A percentile compares a stretch with the other conserved stretches of the same genome.
Evolutionary conservation across 2,888 invertebrate genomes (phyloP).

Genomic region (Aphelenchoides bicaudatus): DNA sequence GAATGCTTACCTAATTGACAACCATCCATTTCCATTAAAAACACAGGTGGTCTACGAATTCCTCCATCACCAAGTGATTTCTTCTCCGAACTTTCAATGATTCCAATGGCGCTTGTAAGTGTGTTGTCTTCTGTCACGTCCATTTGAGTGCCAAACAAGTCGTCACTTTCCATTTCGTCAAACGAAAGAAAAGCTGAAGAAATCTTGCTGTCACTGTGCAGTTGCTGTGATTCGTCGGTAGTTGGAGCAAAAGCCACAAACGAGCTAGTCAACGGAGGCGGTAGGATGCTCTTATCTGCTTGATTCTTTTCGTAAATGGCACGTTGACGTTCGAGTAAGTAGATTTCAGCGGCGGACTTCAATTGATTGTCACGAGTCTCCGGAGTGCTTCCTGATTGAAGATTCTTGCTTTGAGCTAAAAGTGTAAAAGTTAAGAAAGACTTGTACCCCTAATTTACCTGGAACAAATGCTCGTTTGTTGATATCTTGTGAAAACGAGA

Average conservation of each 20-base stretch:
- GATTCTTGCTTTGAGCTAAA: slow-evolving; percentile 9
- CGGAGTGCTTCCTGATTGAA: too few species aligned
- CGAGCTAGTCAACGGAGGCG: neutral
- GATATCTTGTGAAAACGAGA: neutral
- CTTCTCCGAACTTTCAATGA: neutral
- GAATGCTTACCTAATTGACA: slow-evolving; percentile 12
- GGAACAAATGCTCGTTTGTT: slow-evolving; percentile 10
- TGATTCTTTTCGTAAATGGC: slow-evolving; percentile 2
- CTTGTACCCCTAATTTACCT: too few species aligned
- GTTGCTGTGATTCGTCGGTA: too few species aligned
- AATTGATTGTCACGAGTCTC: too few species aligned
- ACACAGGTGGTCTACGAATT: neutral
- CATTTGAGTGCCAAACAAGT: neutral
- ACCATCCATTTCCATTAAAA: neutral
- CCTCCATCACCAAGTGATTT: neutral
- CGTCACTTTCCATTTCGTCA: neutral
- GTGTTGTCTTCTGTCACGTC: neutral
- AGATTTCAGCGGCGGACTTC: slow-evolving; percentile 1
- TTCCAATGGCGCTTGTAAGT: neutral
- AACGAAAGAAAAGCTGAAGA: too few species aligned
- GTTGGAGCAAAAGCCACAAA: slow-evolving; percentile 3
- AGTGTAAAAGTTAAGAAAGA: too few species aligned
- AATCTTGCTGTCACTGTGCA: too few species aligned
- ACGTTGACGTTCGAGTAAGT: slow-evolving; percentile 12
- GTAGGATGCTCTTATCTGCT: neutral